Evolutionary conservation across 2,888 invertebrate genomes (phyloP).

Genomic region (Uloborus plumipes): DNA sequence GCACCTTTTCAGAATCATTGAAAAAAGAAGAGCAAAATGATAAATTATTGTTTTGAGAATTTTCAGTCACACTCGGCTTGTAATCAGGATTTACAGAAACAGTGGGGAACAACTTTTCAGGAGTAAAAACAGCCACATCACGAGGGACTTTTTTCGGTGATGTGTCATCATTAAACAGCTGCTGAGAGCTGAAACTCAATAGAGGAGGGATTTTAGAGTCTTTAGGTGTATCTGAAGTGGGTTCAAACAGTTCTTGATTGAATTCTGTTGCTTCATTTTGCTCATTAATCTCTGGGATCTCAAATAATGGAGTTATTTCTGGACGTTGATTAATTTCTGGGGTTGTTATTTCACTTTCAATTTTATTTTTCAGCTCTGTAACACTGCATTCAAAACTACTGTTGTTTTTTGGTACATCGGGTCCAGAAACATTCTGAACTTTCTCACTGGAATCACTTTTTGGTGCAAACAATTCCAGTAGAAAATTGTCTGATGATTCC

Average conservation of each 20-base stretch:
- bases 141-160: neutral
- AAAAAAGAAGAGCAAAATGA: neutral
- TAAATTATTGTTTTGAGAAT: neutral
- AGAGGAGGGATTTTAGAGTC: constrained; percentile 36
- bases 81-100: neutral
- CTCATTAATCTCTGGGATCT: constrained; percentile 58
- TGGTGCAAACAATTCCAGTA: constrained; percentile 41
- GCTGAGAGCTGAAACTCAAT: constrained; percentile 51
- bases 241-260: constrained; percentile 56
- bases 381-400: constrained; percentile 6
- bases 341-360: constrained; percentile 21
- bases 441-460: constrained; percentile 33
- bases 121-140: neutral
- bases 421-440: constrained; percentile 3
- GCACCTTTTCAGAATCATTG: neutral
- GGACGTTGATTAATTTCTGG: constrained; percentile 28
- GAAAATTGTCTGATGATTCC: constrained; percentile 35
- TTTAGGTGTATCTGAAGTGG: constrained; percentile 27
- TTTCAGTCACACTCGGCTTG: constrained; percentile 4
- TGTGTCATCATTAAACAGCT: constrained; percentile 35
- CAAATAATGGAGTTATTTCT: constrained; percentile 33
- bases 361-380: constrained; percentile 26
- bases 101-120: neutral
- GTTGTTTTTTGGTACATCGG: constrained; percentile 14
- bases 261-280: constrained; percentile 62